Percentiles rank a stretch among this genome's conserved stretches.
These are phyloP conservation scores for Ophonus ardosiacus DNA, from an alignment of 2,888 invertebrate species.

Conservation along the genomic window DNA sequence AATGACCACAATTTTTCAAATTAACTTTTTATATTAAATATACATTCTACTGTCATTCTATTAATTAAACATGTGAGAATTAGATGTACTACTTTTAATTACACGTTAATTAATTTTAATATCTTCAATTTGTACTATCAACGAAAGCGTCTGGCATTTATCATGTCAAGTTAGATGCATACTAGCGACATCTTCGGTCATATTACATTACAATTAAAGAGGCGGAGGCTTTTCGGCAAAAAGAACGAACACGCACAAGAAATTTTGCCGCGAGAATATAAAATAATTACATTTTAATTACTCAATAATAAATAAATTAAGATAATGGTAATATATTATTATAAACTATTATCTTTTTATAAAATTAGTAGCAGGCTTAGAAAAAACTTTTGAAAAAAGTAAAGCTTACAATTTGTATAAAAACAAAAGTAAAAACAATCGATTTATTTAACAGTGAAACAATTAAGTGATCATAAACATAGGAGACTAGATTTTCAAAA, in stretches of 20 bases:
- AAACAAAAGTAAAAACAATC: too few relatives aligned
- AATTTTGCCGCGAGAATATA: slow-evolving; percentile 17
- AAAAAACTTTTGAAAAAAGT: too few relatives aligned
- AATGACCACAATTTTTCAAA: slow-evolving; percentile 58
- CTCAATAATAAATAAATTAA: too few relatives aligned
- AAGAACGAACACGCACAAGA: slow-evolving; percentile 32
- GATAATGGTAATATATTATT: too few relatives aligned
- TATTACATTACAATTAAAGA: slow-evolving; percentile 50
- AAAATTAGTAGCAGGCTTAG: too few relatives aligned
- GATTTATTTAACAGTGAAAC: too few relatives aligned
- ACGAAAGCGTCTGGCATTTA: slow-evolving; percentile 65
- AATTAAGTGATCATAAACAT: too few relatives aligned
- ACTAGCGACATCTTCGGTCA: slow-evolving; percentile 59
- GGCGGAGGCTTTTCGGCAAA: slow-evolving; percentile 47
- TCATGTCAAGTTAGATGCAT: slow-evolving; percentile 61
- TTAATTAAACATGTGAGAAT: slow-evolving; percentile 59
- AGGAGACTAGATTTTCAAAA: too few relatives aligned
- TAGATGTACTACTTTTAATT: slow-evolving; percentile 62
- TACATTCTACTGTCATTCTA: slow-evolving; percentile 57
- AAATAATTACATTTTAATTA: not conserved
- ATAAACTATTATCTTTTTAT: too few relatives aligned
- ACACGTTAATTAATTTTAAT: slow-evolving; percentile 64
- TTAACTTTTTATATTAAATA: slow-evolving; percentile 48
- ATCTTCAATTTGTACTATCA: slow-evolving; percentile 64
- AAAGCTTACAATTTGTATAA: too few relatives aligned